phyloP scores from a whole-genome alignment of 2,888 invertebrate genomes.

The Acrobasis consociella region DNA sequence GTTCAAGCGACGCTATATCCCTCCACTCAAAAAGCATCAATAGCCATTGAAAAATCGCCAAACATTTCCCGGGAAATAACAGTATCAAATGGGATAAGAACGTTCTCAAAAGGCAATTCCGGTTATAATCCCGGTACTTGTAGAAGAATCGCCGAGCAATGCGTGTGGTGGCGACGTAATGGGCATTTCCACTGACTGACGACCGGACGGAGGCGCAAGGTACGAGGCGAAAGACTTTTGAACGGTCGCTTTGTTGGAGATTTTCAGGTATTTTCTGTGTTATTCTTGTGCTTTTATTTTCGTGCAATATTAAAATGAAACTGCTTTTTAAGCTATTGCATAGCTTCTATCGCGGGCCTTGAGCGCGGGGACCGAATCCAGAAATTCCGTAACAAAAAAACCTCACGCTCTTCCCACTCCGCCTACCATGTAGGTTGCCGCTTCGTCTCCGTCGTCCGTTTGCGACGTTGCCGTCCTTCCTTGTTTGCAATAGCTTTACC shows the following conservation, averaged over 20 bases:
- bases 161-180: conserved; percentile 76
- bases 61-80: conserved; percentile 35
- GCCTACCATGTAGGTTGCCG: too few species aligned
- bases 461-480: too few species aligned
- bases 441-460: too few species aligned
- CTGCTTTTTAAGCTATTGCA: too few species aligned
- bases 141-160: conserved; percentile 68
- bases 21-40: background rate
- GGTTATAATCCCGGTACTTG: conserved; percentile 67
- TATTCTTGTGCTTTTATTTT: too few species aligned
- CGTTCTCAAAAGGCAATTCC: conserved; percentile 63
- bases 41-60: conserved; percentile 27
- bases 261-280: background rate
- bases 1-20: background rate
- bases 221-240: conserved; percentile 23
- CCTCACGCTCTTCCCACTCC: too few species aligned
- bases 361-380: too few species aligned
- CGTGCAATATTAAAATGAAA: too few species aligned
- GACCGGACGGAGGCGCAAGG: conserved; percentile 55
- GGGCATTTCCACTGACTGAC: conserved; percentile 76
- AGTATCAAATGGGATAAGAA: conserved; percentile 49
- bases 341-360: too few species aligned
- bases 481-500: too few species aligned
- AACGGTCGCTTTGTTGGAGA: background rate
- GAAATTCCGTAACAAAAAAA: too few species aligned